Conservation (phyloP, 2,888 invertebrate species). For the Lasioglossum pauxillum region DNA sequence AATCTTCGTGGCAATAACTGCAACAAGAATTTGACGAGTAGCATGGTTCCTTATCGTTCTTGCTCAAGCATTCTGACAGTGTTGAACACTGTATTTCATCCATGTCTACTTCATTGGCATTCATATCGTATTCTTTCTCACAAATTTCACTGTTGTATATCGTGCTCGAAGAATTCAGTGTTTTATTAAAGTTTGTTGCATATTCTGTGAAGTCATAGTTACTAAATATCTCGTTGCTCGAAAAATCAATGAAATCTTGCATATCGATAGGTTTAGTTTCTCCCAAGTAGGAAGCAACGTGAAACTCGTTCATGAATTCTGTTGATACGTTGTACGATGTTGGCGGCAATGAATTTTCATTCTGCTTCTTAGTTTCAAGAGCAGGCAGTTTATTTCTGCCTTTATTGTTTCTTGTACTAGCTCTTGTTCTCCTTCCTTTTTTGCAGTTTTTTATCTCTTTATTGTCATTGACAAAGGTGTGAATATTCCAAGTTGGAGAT, state of each 20-base stretch:
- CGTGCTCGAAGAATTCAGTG: background rate
- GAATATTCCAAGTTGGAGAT: background rate
- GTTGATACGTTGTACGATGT: background rate
- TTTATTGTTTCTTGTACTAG: background rate
- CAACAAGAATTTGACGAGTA: slow-evolving; percentile 21
- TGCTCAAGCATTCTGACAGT: background rate
- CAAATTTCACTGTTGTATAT: background rate
- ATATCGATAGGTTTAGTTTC: background rate
- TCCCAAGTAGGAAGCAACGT: background rate
- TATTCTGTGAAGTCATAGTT: slow-evolving; percentile 27
- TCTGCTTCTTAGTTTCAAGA: background rate
- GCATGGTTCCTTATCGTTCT: background rate
- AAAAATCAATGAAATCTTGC: slow-evolving; percentile 40
- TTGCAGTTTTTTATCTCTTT: background rate
- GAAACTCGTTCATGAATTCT: background rate
- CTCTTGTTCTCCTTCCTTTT: background rate
- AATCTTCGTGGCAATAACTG: slow-evolving; percentile 8
- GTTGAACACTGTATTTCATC: background rate
- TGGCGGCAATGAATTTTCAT: background rate
- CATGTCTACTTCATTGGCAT: slow-evolving; percentile 41
- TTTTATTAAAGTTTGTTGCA: slow-evolving; percentile 1
- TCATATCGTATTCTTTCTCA: slow-evolving; percentile 27
- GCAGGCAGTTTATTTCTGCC: background rate
- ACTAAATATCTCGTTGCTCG: slow-evolving; percentile 48
- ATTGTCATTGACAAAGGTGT: background rate